Evolutionary conservation across 2,113 vertebrate species (phyloP), one percentile per base, ranked within the genome.

Genomic region (Noturus placidus): DNA sequence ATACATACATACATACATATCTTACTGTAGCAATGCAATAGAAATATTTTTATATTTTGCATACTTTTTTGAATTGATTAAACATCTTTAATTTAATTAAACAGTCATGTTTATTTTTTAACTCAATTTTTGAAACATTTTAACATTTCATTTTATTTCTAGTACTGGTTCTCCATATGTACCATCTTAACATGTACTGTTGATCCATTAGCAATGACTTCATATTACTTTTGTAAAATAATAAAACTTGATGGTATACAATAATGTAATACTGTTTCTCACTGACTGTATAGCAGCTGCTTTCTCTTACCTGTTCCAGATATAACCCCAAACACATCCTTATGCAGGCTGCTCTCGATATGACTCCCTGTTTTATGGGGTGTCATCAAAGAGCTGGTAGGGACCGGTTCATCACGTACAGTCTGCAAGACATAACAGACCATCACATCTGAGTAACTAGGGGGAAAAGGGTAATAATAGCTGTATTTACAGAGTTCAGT

Each of bases 271-370:
- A 27, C 2, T 33, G 35, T 22, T 30, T 27, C 65, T 63, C 65
- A n/a, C 10, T 69, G 22, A 15, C 2, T 77, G n/a, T 63, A 42
- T 7, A 54, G 22, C 30, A 56, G 59, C 4, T 65, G n/a, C 38
- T 11, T 33, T 54, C 30, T 42, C 90, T 96, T 93, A 99, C 98
- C 96, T 81, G 98, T 97, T 92, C 98, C 98, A 22, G 98, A 99
- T 90, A 99, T 99, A 87, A 95, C 98, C n/a, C 98, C 98, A 92
- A 99, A 96, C 14, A 99, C 93, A 87, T 99, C 98, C 94, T 98
- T 99, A 94, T 99, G 97, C 84, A 98, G 95, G 85, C 94, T 97
- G 92, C 95, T 96, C 91, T 99, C 98, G 91, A 97, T 74, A 0
- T 96, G 93, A 85, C 94, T 97, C 90, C 94, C 96, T 83, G 96